These are phyloP conservation scores for Zapus hudsonius DNA, from an alignment of 2,113 vertebrate genomes.

Conservation along the genomic window DNA sequence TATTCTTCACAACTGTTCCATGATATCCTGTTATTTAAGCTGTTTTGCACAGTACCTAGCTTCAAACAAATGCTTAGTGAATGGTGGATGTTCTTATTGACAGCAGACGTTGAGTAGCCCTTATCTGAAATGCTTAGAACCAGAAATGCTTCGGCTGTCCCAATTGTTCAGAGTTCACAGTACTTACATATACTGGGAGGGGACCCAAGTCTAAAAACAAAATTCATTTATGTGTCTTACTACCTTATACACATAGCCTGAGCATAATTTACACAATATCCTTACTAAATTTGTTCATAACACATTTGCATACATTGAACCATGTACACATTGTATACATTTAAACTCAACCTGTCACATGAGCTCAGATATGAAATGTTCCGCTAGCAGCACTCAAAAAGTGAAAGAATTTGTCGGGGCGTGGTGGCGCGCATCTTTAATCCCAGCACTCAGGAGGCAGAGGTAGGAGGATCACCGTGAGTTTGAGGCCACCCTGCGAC, in stretches of 20 bases:
- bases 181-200: not conserved
- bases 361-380: not conserved
- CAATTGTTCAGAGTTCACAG: not conserved
- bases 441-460: too few relatives aligned
- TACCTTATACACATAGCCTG: not conserved
- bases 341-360: not conserved
- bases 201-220: not conserved
- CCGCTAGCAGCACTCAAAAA: not conserved
- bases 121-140: not conserved
- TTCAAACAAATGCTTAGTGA: slow-evolving; percentile 2
- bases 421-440: too few relatives aligned
- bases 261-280: not conserved
- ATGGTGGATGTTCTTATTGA: not conserved
- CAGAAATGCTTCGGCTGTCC: not conserved
- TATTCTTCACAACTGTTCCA: not conserved
- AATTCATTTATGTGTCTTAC: not conserved
- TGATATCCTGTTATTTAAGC: not conserved
- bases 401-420: not conserved
- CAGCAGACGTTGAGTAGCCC: not conserved
- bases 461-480: too few relatives aligned
- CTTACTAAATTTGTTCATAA: not conserved
- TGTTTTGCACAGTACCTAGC: not conserved
- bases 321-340: too few relatives aligned
- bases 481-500: too few relatives aligned
- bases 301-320: not conserved